Conservation (phyloP, 1,140 invertebrate species). For the Drosophila miranda region DNA sequence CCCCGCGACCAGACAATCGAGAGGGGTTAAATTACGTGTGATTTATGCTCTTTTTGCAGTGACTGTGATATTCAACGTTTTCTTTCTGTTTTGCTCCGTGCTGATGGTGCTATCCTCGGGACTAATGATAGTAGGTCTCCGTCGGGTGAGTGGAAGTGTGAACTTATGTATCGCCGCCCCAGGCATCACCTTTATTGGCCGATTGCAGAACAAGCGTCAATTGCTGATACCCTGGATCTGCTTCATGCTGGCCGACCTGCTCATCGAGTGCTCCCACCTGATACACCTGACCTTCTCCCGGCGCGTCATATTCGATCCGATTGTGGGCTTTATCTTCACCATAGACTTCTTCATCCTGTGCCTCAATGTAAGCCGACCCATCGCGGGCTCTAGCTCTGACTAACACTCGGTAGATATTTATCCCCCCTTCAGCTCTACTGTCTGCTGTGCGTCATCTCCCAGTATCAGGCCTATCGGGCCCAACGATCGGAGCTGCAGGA, state of each 20-base stretch:
- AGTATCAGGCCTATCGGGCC: constrained; percentile 61
- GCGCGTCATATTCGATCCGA: constrained; percentile 69
- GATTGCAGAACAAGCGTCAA: constrained; percentile 63
- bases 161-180: neutral
- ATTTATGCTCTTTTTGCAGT: constrained; percentile 58
- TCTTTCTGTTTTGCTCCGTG: constrained; percentile 73
- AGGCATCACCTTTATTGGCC: neutral
- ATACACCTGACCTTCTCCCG: constrained; percentile 57
- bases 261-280: constrained; percentile 65
- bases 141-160: constrained; percentile 46
- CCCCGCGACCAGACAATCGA: too few relatives aligned
- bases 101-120: constrained; percentile 66
- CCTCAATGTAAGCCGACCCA: constrained; percentile 62
- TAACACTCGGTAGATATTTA: neutral
- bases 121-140: constrained; percentile 62
- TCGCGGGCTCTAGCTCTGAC: too few relatives aligned
- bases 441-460: constrained; percentile 70
- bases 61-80: constrained; percentile 80
- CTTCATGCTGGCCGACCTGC: constrained; percentile 68
- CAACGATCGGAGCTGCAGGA: constrained; percentile 46
- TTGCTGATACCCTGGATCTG: constrained; percentile 70
- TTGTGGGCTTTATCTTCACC: constrained; percentile 76
- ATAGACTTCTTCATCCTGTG: constrained; percentile 75
- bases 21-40: constrained; percentile 38
- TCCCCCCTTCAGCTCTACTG: constrained; percentile 57